Evolutionary conservation across 2,797 vertebrate genomes (phyloP), one percentile per base, ranked within the genome.

Genomic region (Chelon labrosus): DNA sequence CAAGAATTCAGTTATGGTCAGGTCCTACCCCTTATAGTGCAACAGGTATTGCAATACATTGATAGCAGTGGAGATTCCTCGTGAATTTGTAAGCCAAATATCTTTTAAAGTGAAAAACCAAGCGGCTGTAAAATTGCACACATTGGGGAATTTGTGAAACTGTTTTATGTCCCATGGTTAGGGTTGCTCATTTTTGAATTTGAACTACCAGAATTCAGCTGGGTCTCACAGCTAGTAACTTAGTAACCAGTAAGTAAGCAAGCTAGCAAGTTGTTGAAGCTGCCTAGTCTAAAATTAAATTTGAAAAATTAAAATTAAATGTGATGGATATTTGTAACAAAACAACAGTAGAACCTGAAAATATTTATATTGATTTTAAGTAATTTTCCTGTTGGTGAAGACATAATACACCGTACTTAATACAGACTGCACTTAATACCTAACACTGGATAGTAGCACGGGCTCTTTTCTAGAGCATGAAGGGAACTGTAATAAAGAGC

Each of bases 401-500:
- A 22, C 22, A 22, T 22, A 22, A 3, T n/a, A n/a, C n/a, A n/a
- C n/a, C n/a, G n/a, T n/a, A n/a, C n/a, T n/a, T n/a, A n/a, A n/a
- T n/a, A n/a, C n/a, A n/a, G n/a, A n/a, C n/a, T n/a, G n/a, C n/a
- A n/a, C n/a, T n/a, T n/a, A n/a, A n/a, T 31, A 31, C 31, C 22
- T 22, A 31, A 31, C 31, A 31, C 31, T 31, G 31, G 31, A 31
- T 31, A 22, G 22, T 20, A 57, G 39, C 13, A 13, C 25, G 31
- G 22, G 22, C 66, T 75, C 11, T 59, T 52, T 56, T 44, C 37
- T 35, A 47, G 46, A 60, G 37, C 42, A 52, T 44, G 47, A 70
- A 57, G 73, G 83, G 82, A 88, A 52, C 78, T 86, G 85, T 78
- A 69, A 70, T 84, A 39, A 22, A 66, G 78, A 25, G 41, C 57